Conservation (phyloP, 2,888 invertebrate species). For the Tetropium fuscum region DNA sequence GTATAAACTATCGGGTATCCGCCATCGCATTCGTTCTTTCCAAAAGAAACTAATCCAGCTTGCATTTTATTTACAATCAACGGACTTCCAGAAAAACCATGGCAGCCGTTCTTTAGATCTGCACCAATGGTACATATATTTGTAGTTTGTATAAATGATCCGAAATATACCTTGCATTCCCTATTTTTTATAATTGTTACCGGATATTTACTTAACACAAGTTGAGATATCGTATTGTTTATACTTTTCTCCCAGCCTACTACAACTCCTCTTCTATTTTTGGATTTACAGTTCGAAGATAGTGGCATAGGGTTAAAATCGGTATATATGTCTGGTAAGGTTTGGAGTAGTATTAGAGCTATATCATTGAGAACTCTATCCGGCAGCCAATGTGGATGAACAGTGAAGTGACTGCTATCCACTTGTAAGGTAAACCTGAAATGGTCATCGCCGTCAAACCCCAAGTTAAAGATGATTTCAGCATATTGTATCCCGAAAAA, state of each 20-base stretch:
- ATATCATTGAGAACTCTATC: conserved; percentile 3
- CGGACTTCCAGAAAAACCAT: conserved; percentile 18
- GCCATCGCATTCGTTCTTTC: conserved; percentile 51
- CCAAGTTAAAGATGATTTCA: too few species aligned
- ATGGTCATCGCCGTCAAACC: too few species aligned
- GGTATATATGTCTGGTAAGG: neutral
- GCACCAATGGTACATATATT: conserved; percentile 4
- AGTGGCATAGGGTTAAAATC: neutral
- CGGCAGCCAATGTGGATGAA: conserved; percentile 13
- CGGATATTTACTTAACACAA: neutral
- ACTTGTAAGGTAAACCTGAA: too few species aligned
- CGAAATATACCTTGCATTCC: neutral
- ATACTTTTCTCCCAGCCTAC: conserved; percentile 5
- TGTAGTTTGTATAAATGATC: neutral
- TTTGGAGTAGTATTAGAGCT: neutral
- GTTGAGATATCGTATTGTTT: neutral
- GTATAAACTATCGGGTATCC: conserved; percentile 60
- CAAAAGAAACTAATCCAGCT: conserved; percentile 45
- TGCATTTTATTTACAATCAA: conserved; percentile 7
- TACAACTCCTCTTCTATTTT: neutral
- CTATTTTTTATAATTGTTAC: conserved; percentile 8
- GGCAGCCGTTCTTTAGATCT: conserved; percentile 18
- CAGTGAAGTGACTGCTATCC: neutral
- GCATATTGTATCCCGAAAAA: too few species aligned
- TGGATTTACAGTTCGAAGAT: neutral